Evolutionary conservation across 2,888 invertebrate genomes (phyloP), one percentile per base, ranked within the genome.

Genomic region (Drosophila prolongata): DNA sequence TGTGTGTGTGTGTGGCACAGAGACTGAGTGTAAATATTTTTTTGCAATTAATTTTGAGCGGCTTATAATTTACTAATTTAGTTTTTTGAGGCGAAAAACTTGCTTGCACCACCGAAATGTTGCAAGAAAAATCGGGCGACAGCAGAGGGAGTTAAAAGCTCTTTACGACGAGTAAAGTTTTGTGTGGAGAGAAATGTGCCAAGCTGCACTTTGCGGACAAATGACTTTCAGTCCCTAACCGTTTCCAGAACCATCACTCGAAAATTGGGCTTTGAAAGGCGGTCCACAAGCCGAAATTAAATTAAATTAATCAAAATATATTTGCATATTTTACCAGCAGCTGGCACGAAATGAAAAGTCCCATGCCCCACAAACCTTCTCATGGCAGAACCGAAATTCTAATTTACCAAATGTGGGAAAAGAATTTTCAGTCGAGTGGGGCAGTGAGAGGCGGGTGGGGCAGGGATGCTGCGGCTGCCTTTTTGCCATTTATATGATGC

Each of bases 11-110:
- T 11, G 65, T 24, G 40, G 55, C 35, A 6, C 34, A 13, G 35
- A 38, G 54, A 47, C 55, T 80, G 89, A 84, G 89, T 87, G 85
- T 89, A 86, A 87, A 86, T 89, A 86, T 86, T 89, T 86, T 83
- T 89, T 86, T 89, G 87, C 89, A 89, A 86, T 86, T 86, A 86
- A 86, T 89, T 86, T 89, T 89, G 85, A 86, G 89, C 85, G 87
- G 85, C 85, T 86, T 86, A 86, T 86, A 86, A 86, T 86, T 89
- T 86, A 89, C 89, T 86, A 87, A 86, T 86, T 86, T 86, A 65
- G 78, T 86, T 84, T 85, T 78, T 72, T 34, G 65, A n/a, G 46
- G 66, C 35, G 37, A 43, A 70, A 55, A 71, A 56, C 46, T 71
- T 71, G 42, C 40, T 14, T 37, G 35, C 62, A 76, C 87, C 83